A percentile compares a stretch with the other conserved stretches of the same genome.
phyloP scores from a whole-genome alignment of 2,888 invertebrate genomes.

The Amiota minor region DNA sequence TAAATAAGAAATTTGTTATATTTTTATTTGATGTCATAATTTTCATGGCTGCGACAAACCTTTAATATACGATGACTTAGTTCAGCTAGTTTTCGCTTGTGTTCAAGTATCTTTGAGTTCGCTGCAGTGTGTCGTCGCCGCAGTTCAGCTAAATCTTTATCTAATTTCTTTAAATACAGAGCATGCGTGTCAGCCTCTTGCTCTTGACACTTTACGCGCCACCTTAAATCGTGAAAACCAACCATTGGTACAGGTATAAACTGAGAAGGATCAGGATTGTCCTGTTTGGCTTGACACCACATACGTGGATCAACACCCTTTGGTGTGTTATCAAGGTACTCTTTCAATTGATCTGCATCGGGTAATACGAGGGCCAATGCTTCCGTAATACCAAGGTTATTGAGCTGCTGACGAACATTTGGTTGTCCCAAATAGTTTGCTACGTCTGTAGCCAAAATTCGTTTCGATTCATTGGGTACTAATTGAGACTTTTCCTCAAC shows the following conservation, averaged over 20 bases:
- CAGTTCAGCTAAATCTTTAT: conserved; percentile 83
- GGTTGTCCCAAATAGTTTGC: conserved; percentile 81
- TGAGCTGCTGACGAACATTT: conserved; percentile 81
- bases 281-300: conserved; percentile 96
- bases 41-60: conserved; percentile 73
- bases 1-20: conserved; percentile 40
- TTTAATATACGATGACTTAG: conserved; percentile 88
- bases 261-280: conserved; percentile 93
- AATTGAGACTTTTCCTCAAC: conserved; percentile 81
- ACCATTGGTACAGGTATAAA: conserved; percentile 95
- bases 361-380: conserved; percentile 84
- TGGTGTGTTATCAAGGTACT: conserved; percentile 93
- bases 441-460: conserved; percentile 83
- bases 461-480: conserved; percentile 78
- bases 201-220: conserved; percentile 88
- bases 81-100: conserved; percentile 85
- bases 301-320: conserved; percentile 91
- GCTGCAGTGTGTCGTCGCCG: conserved; percentile 87
- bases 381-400: conserved; percentile 81
- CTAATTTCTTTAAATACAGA: conserved; percentile 85
- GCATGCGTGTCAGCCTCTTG: conserved; percentile 88
- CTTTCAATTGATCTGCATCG: conserved; percentile 85
- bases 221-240: conserved; percentile 87
- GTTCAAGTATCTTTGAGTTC: conserved; percentile 85
- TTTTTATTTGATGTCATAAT: neutral